A percentile compares a stretch with the other conserved stretches of the same genome.
Conservation (phyloP, 2,797 vertebrate genomes). For the Phalloptychus januarius region DNA sequence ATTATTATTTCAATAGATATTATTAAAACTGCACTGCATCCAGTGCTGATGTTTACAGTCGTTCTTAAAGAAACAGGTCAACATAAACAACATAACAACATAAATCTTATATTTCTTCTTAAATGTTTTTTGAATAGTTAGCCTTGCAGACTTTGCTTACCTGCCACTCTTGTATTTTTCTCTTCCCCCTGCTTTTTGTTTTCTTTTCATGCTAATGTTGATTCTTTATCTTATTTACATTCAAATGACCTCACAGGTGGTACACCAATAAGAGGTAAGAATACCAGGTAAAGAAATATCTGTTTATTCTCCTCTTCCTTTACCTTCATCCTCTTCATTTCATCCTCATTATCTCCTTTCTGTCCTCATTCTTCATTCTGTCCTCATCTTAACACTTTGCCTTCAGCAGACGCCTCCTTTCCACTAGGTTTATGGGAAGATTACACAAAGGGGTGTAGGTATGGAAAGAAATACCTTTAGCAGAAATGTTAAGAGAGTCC, state of each 20-base stretch:
- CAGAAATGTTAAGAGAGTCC: too few relatives aligned
- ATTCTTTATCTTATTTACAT: conserved; percentile 99
- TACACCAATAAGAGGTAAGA: conserved; percentile 99
- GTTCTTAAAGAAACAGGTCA: too few relatives aligned
- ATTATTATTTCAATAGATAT: background rate
- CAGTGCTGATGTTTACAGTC: background rate
- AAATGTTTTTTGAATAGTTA: conserved; percentile 7
- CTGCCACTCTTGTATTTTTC: conserved; percentile 66
- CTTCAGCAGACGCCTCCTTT: background rate
- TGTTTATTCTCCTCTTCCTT: conserved; percentile 58
- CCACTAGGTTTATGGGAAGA: background rate
- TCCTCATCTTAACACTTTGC: conserved; percentile 54
- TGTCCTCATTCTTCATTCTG: conserved; percentile 69
- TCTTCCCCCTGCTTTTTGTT: conserved; percentile 80
- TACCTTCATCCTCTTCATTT: conserved; percentile 34
- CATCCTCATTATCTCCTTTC: conserved; percentile 81
- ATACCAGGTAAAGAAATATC: conserved; percentile 86
- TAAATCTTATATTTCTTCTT: background rate
- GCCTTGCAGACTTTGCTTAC: conserved; percentile 39
- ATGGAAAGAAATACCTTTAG: background rate
- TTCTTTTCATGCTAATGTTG: conserved; percentile 88
- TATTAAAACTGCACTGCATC: background rate
- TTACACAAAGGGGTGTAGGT: conserved; percentile 21
- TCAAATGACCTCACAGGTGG: conserved; percentile 99
- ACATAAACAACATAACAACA: too few relatives aligned